Conservation (phyloP, 2,888 invertebrate species). For the Dolichomitus sp. region DNA sequence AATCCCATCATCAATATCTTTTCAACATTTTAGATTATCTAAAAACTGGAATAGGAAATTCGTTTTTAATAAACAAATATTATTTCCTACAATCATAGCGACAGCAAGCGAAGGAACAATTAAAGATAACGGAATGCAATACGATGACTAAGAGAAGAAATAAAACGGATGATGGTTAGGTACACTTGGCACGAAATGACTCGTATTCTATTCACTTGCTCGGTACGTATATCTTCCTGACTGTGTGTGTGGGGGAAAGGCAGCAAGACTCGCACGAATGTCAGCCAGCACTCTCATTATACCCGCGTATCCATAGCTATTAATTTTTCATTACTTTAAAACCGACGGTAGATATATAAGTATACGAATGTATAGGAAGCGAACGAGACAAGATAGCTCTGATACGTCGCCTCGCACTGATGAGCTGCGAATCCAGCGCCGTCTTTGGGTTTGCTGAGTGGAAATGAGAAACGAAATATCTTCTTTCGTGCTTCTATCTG, state of each 20-base stretch:
- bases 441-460: slow-evolving; percentile 21
- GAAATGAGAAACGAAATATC: slow-evolving; percentile 41
- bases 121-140: background rate
- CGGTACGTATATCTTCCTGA: background rate
- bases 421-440: slow-evolving; percentile 31
- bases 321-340: slow-evolving; percentile 81
- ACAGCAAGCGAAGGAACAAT: too few species aligned
- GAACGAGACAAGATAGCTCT: slow-evolving; percentile 40
- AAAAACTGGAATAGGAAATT: too few species aligned
- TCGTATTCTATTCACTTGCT: background rate
- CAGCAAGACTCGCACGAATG: slow-evolving; percentile 45
- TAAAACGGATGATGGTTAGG: background rate
- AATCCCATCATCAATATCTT: too few species aligned
- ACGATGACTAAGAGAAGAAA: background rate
- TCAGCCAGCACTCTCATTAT: slow-evolving; percentile 81
- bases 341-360: slow-evolving; percentile 59
- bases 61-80: too few species aligned
- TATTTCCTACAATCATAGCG: too few species aligned
- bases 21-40: too few species aligned
- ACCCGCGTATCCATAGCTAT: slow-evolving; percentile 78
- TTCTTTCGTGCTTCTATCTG: slow-evolving; percentile 28
- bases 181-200: background rate
- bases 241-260: slow-evolving; percentile 16
- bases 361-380: slow-evolving; percentile 13
- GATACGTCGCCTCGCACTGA: slow-evolving; percentile 37